Evolutionary conservation across 1,140 invertebrate genomes (phyloP), one percentile per base, ranked within the genome.

Genomic region (Drosophila ambigua): DNA sequence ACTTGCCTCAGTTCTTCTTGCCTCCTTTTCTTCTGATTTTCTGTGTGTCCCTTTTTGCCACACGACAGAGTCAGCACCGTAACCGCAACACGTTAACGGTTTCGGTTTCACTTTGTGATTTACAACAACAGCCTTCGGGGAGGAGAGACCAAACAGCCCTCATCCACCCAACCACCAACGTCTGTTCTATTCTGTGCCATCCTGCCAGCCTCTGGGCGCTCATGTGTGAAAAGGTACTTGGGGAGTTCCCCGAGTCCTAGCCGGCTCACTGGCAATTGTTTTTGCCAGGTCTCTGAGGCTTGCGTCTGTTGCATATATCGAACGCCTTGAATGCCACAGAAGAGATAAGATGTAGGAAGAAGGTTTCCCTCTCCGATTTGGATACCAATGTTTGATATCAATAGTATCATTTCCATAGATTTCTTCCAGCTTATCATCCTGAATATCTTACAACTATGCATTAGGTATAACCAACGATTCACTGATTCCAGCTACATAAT

Each of bases 61-160:
- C 77, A 65, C 51, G 76, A 65, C 71, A 79, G 80, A 90, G 79
- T 90, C 87, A 87, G 66, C 45, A 88, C 62, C 88, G 83, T 90
- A 90, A 90, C 88, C 88, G 88, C 88, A 90, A 88, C 73, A 90
- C 88, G 88, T 90, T 90, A 90, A 90, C 79, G 82, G 83, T 88
- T 82, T 82, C 79, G 83, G 83, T 89, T 88, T 88, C 79, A 83
- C 76, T 89, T 53, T 72, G 82, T 87, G 82, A 87, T 87, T 87
- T 87, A 82, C 83, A 88, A 87, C 83, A 87, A 81, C 73, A 68
- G 72, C 41, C 43, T 35, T 52, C 39, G 48, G 52, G 69, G 51
- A 39, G 46, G 35, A 51, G 62, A 20, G 62, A 50, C 35, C 39
- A 13, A 58, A 24, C 43, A 23, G n/a, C 11, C 13, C 20, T 23